Percentiles rank a stretch among this genome's conserved stretches.
phyloP scores from a whole-genome alignment of 2,888 invertebrate genomes.

The Arenicola marina region DNA sequence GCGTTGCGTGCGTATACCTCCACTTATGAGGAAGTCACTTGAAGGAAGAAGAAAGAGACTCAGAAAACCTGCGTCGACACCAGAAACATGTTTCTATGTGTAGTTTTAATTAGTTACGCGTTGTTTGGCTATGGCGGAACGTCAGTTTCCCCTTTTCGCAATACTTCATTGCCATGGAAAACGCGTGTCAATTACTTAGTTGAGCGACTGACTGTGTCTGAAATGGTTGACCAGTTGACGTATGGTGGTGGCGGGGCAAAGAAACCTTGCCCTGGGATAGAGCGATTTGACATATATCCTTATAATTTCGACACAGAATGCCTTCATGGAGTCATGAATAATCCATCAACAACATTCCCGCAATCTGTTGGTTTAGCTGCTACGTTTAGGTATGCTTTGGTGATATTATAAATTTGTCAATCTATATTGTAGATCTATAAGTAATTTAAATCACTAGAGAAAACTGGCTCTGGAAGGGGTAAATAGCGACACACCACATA shows the following conservation, averaged over 20 bases:
- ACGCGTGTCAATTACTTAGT: not conserved
- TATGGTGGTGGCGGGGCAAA: not conserved
- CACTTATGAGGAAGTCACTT: too few relatives aligned
- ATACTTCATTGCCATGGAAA: not conserved
- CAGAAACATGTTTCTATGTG: too few relatives aligned
- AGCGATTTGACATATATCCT: not conserved
- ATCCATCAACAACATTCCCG: not conserved
- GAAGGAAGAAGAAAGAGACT: too few relatives aligned
- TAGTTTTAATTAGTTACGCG: too few relatives aligned
- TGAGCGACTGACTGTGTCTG: not conserved
- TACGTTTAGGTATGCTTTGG: not conserved
- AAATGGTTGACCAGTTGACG: not conserved
- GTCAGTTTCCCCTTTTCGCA: not conserved
- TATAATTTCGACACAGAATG: constrained; percentile 6
- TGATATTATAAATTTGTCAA: too few relatives aligned
- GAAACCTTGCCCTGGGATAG: not conserved
- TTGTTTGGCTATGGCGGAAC: too few relatives aligned
- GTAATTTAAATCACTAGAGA: too few relatives aligned
- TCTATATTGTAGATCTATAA: too few relatives aligned
- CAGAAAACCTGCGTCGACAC: too few relatives aligned
- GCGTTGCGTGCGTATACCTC: too few relatives aligned
- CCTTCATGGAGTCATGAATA: not conserved
- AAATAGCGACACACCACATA: too few relatives aligned
- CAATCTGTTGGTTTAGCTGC: constrained; percentile 2
- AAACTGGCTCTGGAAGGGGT: too few relatives aligned